These are phyloP conservation scores for Oreochromis grahami DNA, from an alignment of 2,797 vertebrate species.

Conservation along the genomic window DNA sequence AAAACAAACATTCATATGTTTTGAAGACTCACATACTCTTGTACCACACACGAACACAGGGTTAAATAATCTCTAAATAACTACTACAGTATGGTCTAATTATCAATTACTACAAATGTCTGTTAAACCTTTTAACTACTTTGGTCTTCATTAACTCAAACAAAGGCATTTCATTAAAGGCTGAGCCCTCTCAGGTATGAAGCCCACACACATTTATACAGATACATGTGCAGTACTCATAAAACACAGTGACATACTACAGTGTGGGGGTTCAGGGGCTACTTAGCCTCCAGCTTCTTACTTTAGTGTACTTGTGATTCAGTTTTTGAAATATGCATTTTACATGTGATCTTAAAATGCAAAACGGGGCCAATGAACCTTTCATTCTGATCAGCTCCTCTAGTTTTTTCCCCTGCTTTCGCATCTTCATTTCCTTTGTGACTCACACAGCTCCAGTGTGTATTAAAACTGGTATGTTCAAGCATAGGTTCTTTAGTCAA, in stretches of 20 bases:
- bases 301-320: neutral
- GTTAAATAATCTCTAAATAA: neutral
- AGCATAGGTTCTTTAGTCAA: neutral
- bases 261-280: neutral
- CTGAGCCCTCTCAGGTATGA: constrained; percentile 20
- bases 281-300: neutral
- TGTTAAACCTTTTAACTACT: constrained; percentile 60
- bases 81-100: constrained; percentile 36
- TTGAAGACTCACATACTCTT: neutral
- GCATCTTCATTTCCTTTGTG: neutral
- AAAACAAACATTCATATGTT: constrained; percentile 6
- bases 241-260: neutral
- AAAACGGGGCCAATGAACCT: neutral
- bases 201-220: neutral
- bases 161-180: constrained; percentile 58
- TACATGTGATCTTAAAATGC: neutral
- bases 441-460: neutral
- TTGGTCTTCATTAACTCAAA: constrained; percentile 66
- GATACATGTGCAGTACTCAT: neutral
- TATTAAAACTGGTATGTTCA: neutral
- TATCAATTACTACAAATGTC: constrained; percentile 63
- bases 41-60: neutral
- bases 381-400: neutral
- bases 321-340: neutral
- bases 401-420: neutral